These are phyloP conservation scores for Bergia sp. DNA, from an alignment of 92 coral and sea anemone species.

Conservation along the genomic window DNA sequence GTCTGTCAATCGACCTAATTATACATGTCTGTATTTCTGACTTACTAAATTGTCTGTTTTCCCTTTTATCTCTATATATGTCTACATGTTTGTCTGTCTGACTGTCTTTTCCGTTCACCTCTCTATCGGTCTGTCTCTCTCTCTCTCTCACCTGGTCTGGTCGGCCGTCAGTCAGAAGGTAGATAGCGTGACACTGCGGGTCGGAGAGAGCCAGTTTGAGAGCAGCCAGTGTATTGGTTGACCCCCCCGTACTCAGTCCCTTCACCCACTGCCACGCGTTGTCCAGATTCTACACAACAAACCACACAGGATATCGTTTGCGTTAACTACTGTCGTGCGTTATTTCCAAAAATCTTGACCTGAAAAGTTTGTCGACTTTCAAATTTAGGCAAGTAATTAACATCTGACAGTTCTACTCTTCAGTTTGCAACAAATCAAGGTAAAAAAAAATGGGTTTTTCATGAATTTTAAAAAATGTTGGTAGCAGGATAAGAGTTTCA, in stretches of 20 bases:
- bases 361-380: neutral
- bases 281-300: conserved; percentile 76
- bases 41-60: too few species aligned
- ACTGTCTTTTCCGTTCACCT: too few species aligned
- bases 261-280: conserved; percentile 99
- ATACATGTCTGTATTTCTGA: too few species aligned
- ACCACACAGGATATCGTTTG: neutral
- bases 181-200: conserved; percentile 91
- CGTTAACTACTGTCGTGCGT: neutral
- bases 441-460: too few species aligned
- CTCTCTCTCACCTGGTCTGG: conserved; percentile 85
- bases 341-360: neutral
- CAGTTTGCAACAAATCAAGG: too few species aligned
- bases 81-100: neutral
- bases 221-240: conserved; percentile 95
- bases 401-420: too few species aligned
- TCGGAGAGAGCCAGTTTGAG: conserved; percentile 92
- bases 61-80: too few species aligned
- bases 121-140: too few species aligned
- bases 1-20: too few species aligned
- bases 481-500: too few species aligned
- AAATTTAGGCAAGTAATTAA: too few species aligned
- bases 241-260: conserved; percentile 96
- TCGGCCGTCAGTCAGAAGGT: conserved; percentile 96
- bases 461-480: too few species aligned